Evolutionary conservation across 2,888 invertebrate species (phyloP), one percentile per base, ranked within the genome.

Genomic region (Microctonus brassicae): DNA sequence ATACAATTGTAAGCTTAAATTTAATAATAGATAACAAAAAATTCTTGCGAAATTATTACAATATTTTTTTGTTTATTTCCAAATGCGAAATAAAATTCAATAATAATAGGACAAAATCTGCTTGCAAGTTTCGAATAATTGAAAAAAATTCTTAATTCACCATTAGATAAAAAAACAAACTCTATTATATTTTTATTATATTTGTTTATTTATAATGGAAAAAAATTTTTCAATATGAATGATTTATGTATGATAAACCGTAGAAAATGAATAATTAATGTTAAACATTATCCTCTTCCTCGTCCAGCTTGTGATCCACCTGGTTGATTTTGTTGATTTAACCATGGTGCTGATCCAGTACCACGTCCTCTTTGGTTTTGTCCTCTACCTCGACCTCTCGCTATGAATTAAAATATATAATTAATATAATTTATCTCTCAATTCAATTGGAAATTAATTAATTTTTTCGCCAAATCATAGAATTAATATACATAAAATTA

Each of bases 331-430:
- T 87, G 87, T 75, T 87, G 87, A 79, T 87, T 87, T 1, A 87
- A 79, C 87, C 87, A 87, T 22, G 87, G 87, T 22, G 87, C 87
- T 0, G 85, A 83, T 33, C 87, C 87, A n/a, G 87, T 87, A 36
- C 87, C 87, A 76, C 87, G 79, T 3, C 87, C 87, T 80, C 87
- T 84, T 78, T 86, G 86, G 69, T 82, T 86, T 70, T 85, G 84
- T 9, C 87, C 87, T 79, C 87, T 79, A 26, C 87, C 87, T 79
- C 87, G 81, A 65, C 87, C 87, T 74, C 87, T 82, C 36, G 87
- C 87, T 87, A 62, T 13, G 11, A 68, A 70, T 62, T 42, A 58
- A 52, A 22, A 39, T 53, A 10, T 29, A 22, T 6, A 39, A 47
- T 61, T 33, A 17, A 20, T 10, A 22, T 11, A 53, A 26, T 22